These are phyloP conservation scores for Hemibagrus guttatus DNA, from an alignment of 2,797 vertebrate genomes.

Conservation along the genomic window DNA sequence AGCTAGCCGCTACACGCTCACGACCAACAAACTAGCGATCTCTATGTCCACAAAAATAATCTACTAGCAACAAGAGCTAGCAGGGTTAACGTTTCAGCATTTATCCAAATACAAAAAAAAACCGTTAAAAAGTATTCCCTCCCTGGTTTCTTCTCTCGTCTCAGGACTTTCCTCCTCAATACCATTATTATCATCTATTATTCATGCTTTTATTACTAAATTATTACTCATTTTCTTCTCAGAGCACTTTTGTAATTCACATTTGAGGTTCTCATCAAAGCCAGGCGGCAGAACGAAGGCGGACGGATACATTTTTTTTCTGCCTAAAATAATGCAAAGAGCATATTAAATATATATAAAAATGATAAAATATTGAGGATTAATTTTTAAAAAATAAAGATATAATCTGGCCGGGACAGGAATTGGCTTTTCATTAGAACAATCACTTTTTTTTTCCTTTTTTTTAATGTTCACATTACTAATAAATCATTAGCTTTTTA, in stretches of 20 bases:
- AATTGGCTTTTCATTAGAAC: conserved; percentile 71
- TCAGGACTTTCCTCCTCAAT: conserved; percentile 75
- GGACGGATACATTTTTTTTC: conserved; percentile 82
- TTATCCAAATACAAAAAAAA: background rate
- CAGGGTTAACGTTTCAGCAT: conserved; percentile 34
- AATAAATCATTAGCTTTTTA: background rate
- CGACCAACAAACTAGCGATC: background rate
- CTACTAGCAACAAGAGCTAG: too few relatives aligned
- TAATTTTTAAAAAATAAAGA: conserved; percentile 72
- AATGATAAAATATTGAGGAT: conserved; percentile 82
- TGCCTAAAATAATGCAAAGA: conserved; percentile 74
- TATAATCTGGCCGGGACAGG: conserved; percentile 70
- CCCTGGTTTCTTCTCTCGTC: conserved; percentile 46
- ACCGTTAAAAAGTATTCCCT: background rate
- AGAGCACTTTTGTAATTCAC: conserved; percentile 81
- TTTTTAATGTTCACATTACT: conserved; percentile 28
- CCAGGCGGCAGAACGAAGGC: conserved; percentile 72
- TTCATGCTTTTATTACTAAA: conserved; percentile 78
- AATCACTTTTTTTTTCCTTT: conserved; percentile 53
- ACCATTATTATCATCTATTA: conserved; percentile 82
- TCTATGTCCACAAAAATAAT: background rate
- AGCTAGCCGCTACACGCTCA: background rate
- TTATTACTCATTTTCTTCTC: conserved; percentile 83
- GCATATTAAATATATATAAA: conserved; percentile 80
- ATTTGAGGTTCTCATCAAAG: conserved; percentile 82